These are phyloP conservation scores for Triplophysa tibetana DNA, from an alignment of 2,113 vertebrate genomes.

Conservation along the genomic window DNA sequence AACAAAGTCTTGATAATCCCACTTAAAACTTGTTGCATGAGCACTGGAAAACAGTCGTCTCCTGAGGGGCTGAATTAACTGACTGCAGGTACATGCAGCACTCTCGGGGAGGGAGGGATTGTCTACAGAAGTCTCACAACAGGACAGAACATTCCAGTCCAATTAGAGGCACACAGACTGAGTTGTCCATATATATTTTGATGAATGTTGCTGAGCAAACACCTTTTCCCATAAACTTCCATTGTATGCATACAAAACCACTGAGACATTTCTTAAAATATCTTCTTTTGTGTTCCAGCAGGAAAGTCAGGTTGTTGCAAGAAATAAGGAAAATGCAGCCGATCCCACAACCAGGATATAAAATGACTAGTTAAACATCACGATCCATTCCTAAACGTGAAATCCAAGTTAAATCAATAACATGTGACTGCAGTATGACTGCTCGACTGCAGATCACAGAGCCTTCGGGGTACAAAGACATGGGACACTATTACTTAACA, in stretches of 20 bases:
- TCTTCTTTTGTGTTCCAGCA: too few relatives aligned
- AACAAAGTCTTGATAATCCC: neutral
- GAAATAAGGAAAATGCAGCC: too few relatives aligned
- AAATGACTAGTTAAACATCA: neutral
- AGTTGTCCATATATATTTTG: neutral
- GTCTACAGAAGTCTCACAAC: slow-evolving; percentile 42
- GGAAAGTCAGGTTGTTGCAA: too few relatives aligned
- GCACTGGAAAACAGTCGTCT: slow-evolving; percentile 31
- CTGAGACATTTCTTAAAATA: too few relatives aligned
- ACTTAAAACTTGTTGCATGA: slow-evolving; percentile 16
- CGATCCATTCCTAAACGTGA: too few relatives aligned
- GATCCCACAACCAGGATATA: too few relatives aligned
- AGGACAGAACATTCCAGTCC: slow-evolving; percentile 39
- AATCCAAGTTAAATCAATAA: neutral
- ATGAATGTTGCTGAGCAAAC: too few relatives aligned
- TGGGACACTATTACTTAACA: neutral
- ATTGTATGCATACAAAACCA: too few relatives aligned
- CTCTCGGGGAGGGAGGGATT: slow-evolving; percentile 34
- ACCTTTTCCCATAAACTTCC: too few relatives aligned
- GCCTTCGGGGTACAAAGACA: slow-evolving; percentile 1
- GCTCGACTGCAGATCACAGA: neutral
- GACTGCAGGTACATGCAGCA: slow-evolving; percentile 37
- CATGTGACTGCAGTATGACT: neutral
- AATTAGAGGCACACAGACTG: slow-evolving; percentile 33
- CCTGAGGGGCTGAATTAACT: slow-evolving; percentile 33